phyloP scores from a whole-genome alignment of 2,113 vertebrate species.

The Heptranchias perlo region DNA sequence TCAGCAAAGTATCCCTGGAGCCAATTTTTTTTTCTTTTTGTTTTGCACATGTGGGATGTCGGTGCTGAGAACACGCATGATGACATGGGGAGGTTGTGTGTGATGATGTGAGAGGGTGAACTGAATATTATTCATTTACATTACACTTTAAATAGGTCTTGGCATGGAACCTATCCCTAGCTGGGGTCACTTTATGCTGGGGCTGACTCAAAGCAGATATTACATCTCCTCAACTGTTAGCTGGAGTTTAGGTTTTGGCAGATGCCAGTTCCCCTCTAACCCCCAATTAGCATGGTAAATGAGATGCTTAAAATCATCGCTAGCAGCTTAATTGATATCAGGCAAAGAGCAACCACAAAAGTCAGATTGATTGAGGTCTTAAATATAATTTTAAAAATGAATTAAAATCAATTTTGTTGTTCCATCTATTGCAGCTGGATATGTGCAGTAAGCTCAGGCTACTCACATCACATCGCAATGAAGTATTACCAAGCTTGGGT shows the following conservation, averaged over 20 bases:
- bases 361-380: not conserved
- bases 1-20: not conserved
- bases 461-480: not conserved
- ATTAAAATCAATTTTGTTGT: slow-evolving; percentile 6
- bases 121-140: not conserved
- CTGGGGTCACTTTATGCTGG: not conserved
- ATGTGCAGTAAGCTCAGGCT: not conserved
- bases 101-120: not conserved
- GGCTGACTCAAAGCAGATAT: not conserved
- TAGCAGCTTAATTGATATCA: not conserved
- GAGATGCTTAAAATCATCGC: not conserved
- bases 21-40: not conserved
- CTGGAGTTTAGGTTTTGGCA: not conserved
- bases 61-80: not conserved
- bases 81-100: not conserved
- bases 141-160: not conserved
- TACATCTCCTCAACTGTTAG: not conserved
- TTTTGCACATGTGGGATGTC: not conserved
- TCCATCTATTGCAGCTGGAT: not conserved
- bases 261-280: not conserved
- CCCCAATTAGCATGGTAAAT: not conserved
- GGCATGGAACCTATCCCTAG: not conserved
- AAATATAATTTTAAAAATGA: slow-evolving; percentile 27
- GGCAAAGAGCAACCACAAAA: not conserved
- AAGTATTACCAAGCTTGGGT: not conserved